Evolutionary conservation across 2,888 invertebrate species (phyloP).

Genomic region (Pristionchus maxplancki): DNA sequence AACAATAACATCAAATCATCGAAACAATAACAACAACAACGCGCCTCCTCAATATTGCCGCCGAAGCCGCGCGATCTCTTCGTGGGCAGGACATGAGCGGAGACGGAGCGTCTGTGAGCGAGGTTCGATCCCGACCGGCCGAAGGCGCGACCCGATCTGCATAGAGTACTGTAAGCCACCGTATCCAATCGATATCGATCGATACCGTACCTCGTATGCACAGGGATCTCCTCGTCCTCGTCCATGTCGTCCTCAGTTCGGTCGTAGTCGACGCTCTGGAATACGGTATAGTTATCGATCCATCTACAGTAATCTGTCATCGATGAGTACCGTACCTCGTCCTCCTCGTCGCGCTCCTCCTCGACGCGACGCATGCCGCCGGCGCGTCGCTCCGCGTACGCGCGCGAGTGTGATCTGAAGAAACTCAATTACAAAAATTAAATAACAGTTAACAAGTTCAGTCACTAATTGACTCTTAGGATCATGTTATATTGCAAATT

Average conservation of each 20-base stretch:
- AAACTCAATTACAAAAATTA: neutral
- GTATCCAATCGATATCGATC: neutral
- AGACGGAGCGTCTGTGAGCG: constrained; percentile 20
- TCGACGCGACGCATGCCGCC: neutral
- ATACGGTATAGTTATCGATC: neutral
- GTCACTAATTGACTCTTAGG: too few relatives aligned
- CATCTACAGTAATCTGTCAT: neutral
- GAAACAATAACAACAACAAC: constrained; percentile 16
- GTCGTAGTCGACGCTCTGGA: constrained; percentile 51
- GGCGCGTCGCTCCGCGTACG: constrained; percentile 20
- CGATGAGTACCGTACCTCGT: neutral
- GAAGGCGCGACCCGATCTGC: constrained; percentile 48
- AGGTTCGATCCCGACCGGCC: constrained; percentile 23
- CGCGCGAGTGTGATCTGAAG: constrained; percentile 40
- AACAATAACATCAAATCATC: neutral
- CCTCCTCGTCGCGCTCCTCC: constrained; percentile 32
- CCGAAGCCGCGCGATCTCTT: constrained; percentile 42
- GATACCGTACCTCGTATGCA: constrained; percentile 30
- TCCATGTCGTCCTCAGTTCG: constrained; percentile 46
- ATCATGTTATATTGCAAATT: too few relatives aligned
- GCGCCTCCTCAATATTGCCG: constrained; percentile 22
- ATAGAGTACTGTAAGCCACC: neutral
- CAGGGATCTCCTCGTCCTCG: constrained; percentile 30
- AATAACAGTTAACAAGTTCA: too few relatives aligned
- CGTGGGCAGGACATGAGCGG: constrained; percentile 37